phyloP scores from a whole-genome alignment of 2,797 vertebrate genomes.

The Erethizon dorsatum region DNA sequence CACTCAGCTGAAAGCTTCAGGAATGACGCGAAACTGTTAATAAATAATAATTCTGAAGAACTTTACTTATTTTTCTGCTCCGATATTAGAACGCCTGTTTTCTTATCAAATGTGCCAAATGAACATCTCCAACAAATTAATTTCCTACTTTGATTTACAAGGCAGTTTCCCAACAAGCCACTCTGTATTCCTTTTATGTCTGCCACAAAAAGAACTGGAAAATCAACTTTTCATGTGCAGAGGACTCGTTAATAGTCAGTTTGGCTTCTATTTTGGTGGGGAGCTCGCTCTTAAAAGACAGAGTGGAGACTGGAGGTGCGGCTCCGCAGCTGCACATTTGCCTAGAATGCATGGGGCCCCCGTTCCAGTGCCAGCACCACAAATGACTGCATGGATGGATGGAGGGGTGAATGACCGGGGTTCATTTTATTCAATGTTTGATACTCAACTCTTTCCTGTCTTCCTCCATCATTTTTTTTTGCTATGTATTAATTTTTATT shows the following conservation, averaged over 20 bases:
- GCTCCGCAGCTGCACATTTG: background rate
- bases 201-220: background rate
- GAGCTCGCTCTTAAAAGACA: slow-evolving; percentile 2
- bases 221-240: background rate
- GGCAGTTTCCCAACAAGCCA: background rate
- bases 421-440: slow-evolving; percentile 34
- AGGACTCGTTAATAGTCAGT: background rate
- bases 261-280: background rate
- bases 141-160: background rate
- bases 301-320: too few relatives aligned
- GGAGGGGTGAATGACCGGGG: background rate
- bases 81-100: slow-evolving; percentile 33
- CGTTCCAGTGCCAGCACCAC: background rate
- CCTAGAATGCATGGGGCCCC: too few relatives aligned
- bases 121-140: slow-evolving; percentile 15
- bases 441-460: background rate
- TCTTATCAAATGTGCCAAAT: slow-evolving; percentile 1
- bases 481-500: background rate
- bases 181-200: background rate
- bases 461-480: background rate
- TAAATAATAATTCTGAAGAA: background rate
- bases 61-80: background rate
- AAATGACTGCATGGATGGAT: background rate
- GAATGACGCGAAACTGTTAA: background rate
- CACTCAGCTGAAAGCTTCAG: background rate